Conservation (phyloP, 2,888 invertebrate genomes). For the Rhagium mordax region DNA sequence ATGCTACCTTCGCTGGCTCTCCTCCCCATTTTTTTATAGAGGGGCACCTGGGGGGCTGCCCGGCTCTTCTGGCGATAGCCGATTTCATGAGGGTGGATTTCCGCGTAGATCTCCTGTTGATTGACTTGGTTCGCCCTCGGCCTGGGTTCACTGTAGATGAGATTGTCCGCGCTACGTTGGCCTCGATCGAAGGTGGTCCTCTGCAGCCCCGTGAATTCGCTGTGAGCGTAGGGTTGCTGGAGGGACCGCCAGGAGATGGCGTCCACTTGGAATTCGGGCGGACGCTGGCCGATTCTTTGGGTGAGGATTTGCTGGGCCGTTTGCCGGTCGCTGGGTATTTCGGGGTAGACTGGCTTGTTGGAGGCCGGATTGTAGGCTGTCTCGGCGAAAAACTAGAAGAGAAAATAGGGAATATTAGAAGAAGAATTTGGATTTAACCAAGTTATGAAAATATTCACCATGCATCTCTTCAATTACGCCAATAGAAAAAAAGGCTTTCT, state of each 20-base stretch:
- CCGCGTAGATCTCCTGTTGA: conserved; percentile 57
- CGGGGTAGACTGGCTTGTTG: conserved; percentile 68
- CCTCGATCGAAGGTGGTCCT: conserved; percentile 50
- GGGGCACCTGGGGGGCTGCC: conserved; percentile 69
- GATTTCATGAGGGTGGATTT: conserved; percentile 62
- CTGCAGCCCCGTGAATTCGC: conserved; percentile 62
- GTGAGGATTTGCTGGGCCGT: conserved; percentile 59
- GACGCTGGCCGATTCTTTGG: conserved; percentile 52
- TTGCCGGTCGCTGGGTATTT: conserved; percentile 56
- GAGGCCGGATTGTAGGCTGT: conserved; percentile 88
- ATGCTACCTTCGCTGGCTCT: conserved; percentile 72
- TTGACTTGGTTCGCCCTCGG: conserved; percentile 32
- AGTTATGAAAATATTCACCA: no score
- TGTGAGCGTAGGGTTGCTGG: conserved; percentile 63
- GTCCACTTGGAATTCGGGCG: conserved; percentile 65
- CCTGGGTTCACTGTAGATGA: conserved; percentile 43
- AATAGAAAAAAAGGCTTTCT: no score
- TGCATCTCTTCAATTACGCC: no score
- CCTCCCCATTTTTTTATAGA: conserved; percentile 69
- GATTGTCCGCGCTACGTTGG: conserved; percentile 58
- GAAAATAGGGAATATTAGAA: conserved; percentile 26
- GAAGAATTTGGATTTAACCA: no score
- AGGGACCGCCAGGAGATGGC: conserved; percentile 70
- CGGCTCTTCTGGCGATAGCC: conserved; percentile 63
- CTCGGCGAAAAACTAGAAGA: conserved; percentile 87